Evolutionary conservation across 2,797 vertebrate genomes (phyloP).

Genomic region (Mormyrops attenuatus): DNA sequence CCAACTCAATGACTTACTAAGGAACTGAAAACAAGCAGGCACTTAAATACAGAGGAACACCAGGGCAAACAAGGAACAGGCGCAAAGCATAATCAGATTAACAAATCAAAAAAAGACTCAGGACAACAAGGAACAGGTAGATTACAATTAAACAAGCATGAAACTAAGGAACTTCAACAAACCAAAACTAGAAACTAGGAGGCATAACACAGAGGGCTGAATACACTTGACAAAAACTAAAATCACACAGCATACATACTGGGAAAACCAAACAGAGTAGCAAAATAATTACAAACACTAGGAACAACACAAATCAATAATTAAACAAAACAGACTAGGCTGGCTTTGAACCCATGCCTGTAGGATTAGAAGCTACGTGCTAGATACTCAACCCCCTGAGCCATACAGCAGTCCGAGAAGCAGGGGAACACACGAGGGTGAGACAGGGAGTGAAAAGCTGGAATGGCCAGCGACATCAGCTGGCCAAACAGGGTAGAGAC

Average conservation of each 20-base stretch:
- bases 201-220: background rate
- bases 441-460: background rate
- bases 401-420: background rate
- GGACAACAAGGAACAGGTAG: background rate
- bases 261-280: background rate
- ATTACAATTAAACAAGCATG: background rate
- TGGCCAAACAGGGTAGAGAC: background rate
- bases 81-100: background rate
- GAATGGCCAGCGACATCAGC: background rate
- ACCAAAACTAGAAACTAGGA: background rate
- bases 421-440: background rate
- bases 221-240: background rate
- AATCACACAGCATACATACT: background rate
- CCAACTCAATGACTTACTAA: background rate
- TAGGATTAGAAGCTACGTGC: background rate
- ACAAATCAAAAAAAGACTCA: background rate
- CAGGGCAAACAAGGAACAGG: background rate
- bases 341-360: background rate
- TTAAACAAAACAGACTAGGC: background rate
- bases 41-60: background rate
- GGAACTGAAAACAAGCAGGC: background rate
- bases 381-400: background rate
- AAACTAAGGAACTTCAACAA: background rate
- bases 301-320: background rate
- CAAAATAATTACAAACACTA: background rate